Evolutionary conservation across 2,113 vertebrate species (phyloP).

Genomic region (Strix aluco): DNA sequence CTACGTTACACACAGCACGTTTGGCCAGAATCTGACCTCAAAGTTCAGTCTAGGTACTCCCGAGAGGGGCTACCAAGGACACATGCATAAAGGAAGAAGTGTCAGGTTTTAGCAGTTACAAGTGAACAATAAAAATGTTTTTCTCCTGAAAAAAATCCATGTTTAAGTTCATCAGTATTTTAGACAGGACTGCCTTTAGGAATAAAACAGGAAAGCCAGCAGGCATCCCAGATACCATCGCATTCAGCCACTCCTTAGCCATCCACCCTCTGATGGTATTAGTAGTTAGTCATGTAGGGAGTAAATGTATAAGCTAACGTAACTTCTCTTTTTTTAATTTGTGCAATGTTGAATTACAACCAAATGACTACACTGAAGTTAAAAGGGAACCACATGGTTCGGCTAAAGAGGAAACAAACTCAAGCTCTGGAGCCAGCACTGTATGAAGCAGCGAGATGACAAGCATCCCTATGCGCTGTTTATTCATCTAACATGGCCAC

Average conservation of each 20-base stretch:
- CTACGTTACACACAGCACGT: neutral
- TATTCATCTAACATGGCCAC: neutral
- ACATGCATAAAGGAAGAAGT: neutral
- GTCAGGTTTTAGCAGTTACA: neutral
- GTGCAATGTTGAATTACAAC: neutral
- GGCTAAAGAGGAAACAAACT: neutral
- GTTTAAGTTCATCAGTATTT: neutral
- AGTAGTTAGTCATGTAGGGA: neutral
- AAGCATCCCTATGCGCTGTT: neutral
- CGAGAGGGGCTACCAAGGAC: neutral
- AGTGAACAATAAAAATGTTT: neutral
- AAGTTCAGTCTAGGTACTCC: neutral
- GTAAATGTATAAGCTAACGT: neutral
- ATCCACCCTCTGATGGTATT: neutral
- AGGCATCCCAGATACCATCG: neutral
- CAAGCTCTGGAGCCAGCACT: neutral
- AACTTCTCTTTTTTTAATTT: neutral
- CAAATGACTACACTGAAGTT: neutral
- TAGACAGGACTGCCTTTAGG: neutral
- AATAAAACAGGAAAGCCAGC: neutral
- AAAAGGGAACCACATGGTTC: neutral
- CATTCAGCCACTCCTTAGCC: neutral
- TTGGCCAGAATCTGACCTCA: neutral
- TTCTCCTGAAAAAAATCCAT: neutral
- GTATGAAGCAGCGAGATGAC: neutral